Conservation (phyloP, 2,888 invertebrate species). For the Eremobia ochroleuca region DNA sequence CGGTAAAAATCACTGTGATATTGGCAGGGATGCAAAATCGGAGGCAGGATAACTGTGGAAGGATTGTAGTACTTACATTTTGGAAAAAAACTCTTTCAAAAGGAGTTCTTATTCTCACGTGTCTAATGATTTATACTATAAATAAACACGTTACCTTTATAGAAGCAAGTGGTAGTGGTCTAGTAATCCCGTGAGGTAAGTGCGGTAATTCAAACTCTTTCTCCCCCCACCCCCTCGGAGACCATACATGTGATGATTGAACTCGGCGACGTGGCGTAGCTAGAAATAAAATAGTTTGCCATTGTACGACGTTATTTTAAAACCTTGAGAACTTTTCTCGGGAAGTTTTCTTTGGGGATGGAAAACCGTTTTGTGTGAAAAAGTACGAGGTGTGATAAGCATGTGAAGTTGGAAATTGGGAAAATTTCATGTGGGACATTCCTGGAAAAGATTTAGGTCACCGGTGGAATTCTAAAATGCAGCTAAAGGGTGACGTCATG, state of each 20-base stretch:
- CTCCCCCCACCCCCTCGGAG: constrained; percentile 52
- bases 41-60: too few species aligned
- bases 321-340: constrained; percentile 45
- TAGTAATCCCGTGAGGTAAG: constrained; percentile 68
- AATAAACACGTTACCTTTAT: neutral
- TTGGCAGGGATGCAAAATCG: too few species aligned
- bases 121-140: neutral
- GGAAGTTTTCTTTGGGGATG: constrained; percentile 39
- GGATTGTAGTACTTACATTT: too few species aligned
- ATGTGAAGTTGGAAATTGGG: constrained; percentile 1
- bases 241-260: constrained; percentile 72
- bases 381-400: constrained; percentile 26
- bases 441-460: neutral
- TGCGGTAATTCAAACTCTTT: constrained; percentile 70
- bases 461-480: neutral
- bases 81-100: neutral
- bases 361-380: constrained; percentile 23
- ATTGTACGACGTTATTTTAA: constrained; percentile 60
- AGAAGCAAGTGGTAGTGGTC: constrained; percentile 56
- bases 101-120: neutral
- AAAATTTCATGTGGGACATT: neutral
- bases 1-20: too few species aligned
- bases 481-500: neutral
- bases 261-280: constrained; percentile 64
- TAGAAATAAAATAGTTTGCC: constrained; percentile 61